Evolutionary conservation across 2,797 vertebrate genomes (phyloP).

Genomic region (Cyprinella venusta): DNA sequence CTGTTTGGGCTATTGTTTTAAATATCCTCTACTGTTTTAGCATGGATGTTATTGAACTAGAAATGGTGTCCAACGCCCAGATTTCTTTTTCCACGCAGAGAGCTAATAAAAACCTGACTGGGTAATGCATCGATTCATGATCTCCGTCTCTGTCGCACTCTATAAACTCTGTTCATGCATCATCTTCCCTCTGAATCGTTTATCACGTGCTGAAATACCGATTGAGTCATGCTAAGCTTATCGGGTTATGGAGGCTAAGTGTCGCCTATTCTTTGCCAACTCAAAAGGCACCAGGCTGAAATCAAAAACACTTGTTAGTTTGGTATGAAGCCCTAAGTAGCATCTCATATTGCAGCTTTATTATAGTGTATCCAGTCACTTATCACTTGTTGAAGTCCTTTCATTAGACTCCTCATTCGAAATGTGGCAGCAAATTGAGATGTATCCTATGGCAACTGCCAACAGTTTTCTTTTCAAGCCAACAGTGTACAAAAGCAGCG

Average conservation of each 20-base stretch:
- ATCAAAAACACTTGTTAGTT: slow-evolving; percentile 63
- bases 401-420: slow-evolving; percentile 82
- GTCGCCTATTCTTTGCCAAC: slow-evolving; percentile 33
- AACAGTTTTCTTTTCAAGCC: slow-evolving; percentile 63
- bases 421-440: slow-evolving; percentile 80
- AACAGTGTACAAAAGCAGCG: slow-evolving; percentile 28
- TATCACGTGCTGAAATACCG: slow-evolving; percentile 28
- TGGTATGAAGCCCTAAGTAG: slow-evolving; percentile 65
- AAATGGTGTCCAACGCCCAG: neutral
- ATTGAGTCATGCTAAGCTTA: slow-evolving; percentile 29
- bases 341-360: slow-evolving; percentile 39
- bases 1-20: neutral
- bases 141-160: neutral
- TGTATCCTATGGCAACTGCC: slow-evolving; percentile 82
- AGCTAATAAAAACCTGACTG: slow-evolving; percentile 19
- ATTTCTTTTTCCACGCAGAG: slow-evolving; percentile 4
- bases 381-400: slow-evolving; percentile 71
- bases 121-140: slow-evolving; percentile 25
- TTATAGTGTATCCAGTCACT: slow-evolving; percentile 63
- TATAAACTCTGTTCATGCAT: slow-evolving; percentile 28
- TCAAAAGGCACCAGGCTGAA: slow-evolving; percentile 52
- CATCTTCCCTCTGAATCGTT: slow-evolving; percentile 28
- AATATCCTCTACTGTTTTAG: neutral
- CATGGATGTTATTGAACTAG: neutral
- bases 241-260: slow-evolving; percentile 20